Conservation (phyloP, 2,797 vertebrate species). For the Hypotaenidia okinawae region DNA sequence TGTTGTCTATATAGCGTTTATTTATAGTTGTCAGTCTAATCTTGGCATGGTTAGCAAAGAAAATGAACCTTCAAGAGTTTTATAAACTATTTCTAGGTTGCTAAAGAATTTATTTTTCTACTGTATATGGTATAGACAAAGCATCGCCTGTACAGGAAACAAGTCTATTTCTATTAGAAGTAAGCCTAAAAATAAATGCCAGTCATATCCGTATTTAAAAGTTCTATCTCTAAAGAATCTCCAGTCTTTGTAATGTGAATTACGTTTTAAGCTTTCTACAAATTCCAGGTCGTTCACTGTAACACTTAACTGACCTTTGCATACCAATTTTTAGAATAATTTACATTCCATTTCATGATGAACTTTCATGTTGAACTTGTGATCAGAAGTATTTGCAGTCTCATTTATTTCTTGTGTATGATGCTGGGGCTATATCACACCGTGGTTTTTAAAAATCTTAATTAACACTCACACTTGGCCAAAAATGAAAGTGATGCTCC, state of each 20-base stretch:
- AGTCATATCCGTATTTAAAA: constrained; percentile 75
- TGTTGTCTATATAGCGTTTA: constrained; percentile 82
- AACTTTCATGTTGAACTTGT: not conserved
- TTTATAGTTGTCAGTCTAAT: constrained; percentile 82
- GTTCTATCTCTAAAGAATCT: constrained; percentile 68
- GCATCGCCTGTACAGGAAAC: constrained; percentile 82
- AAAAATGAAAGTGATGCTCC: constrained; percentile 11
- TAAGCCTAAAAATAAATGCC: constrained; percentile 77
- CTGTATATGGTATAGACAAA: constrained; percentile 83
- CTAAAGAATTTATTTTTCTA: constrained; percentile 87
- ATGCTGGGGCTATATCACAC: constrained; percentile 13
- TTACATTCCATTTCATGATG: constrained; percentile 63
- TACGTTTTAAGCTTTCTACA: constrained; percentile 71
- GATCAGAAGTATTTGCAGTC: constrained; percentile 24
- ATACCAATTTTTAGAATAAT: constrained; percentile 67
- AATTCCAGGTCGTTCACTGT: constrained; percentile 37
- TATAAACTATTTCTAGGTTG: constrained; percentile 87
- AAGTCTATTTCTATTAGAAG: constrained; percentile 79
- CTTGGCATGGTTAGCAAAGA: constrained; percentile 79
- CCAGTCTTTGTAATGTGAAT: constrained; percentile 74
- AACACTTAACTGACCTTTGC: constrained; percentile 63
- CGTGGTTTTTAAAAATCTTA: constrained; percentile 24
- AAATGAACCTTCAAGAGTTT: constrained; percentile 82
- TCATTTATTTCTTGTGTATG: constrained; percentile 40
- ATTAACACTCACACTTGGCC: constrained; percentile 51